These are phyloP conservation scores for Rhagonycha lutea DNA, from an alignment of 2,888 invertebrate species.

Conservation along the genomic window DNA sequence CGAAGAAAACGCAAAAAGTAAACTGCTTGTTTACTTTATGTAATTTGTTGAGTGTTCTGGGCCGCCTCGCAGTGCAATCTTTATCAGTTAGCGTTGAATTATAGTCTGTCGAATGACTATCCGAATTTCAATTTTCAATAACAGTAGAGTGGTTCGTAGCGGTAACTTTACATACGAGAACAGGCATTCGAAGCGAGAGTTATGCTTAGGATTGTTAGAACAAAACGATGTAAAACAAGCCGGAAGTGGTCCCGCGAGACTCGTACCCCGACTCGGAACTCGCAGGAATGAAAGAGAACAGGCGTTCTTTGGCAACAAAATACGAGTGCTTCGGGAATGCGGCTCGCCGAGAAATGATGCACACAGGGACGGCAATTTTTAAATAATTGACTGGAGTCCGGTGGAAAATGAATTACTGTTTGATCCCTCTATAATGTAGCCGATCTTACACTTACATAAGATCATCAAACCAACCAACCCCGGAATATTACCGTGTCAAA, in stretches of 20 bases:
- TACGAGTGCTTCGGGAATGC: conserved; percentile 55
- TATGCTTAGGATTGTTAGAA: conserved; percentile 57
- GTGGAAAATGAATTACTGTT: conserved; percentile 59
- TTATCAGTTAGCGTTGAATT: conserved; percentile 51
- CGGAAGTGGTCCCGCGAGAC: conserved; percentile 53
- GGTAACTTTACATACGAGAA: conserved; percentile 44
- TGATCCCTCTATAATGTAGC: conserved; percentile 42
- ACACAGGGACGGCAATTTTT: conserved; percentile 58
- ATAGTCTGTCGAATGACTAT: conserved; percentile 51
- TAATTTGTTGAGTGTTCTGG: conserved; percentile 33
- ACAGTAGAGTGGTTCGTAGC: conserved; percentile 46
- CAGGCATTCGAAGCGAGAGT: conserved; percentile 43
- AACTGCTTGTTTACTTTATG: conserved; percentile 33
- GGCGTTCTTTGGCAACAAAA: conserved; percentile 52
- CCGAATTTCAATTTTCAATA: conserved; percentile 57
- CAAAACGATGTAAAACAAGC: conserved; percentile 60
- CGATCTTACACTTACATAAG: conserved; percentile 49
- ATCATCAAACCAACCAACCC: conserved; percentile 42
- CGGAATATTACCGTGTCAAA: conserved; percentile 47
- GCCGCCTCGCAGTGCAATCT: conserved; percentile 40
- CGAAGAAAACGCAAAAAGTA: conserved; percentile 33
- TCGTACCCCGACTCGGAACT: conserved; percentile 42
- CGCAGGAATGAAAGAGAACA: conserved; percentile 36
- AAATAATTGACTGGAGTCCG: conserved; percentile 61
- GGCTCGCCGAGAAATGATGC: conserved; percentile 54